Evolutionary conservation across 2,888 invertebrate species (phyloP), one percentile per base, ranked within the genome.

Genomic region (Chromoteleia sp.): DNA sequence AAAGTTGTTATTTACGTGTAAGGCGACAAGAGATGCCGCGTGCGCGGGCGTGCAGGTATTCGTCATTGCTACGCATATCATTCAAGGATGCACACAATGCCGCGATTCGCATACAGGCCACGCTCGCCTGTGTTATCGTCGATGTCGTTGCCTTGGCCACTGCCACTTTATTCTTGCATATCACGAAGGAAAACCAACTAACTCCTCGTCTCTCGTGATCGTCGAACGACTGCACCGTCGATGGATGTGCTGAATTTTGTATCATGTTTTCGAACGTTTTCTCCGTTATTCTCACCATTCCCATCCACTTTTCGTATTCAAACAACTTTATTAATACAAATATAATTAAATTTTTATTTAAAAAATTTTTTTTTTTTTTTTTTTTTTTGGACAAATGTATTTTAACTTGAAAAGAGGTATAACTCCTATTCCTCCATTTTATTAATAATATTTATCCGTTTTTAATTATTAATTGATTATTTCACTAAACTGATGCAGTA

Each of bases 11-110:
- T 76, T 81, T 74, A 59, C 71, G 67, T 76, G 50, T 19, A 71
- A 63, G 68, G 30, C 58, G 74, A 59, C 65, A 70, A 61, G 67
- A 63, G 36, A 61, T 65, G 68, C 61, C 39, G 50, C 59, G 36
- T 58, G 39, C 50, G 61, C 71, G 71, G 70, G 82, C 88, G 88
- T 90, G 90, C 83, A 85, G 89, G 89, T 84, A 90, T 89, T 90
- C 87, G 89, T 87, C 89, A 90, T 89, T 89, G 90, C 87, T 81
- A 85, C 87, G 88, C 90, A 90, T 90, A 90, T 89, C 88, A 90
- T 89, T 86, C 90, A 90, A 90, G 89, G 91, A 90, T 91, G 88
- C 88, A 87, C 86, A 87, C 88, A 88, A 89, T 86, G 84, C 85
- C 80, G 84, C 82, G 85, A 87, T 88, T 89, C 85, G 85, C 85